Base-by-base conservation (phyloP, 2,888 invertebrate genomes). In the Thecocarcelia acutangulata region DNA sequence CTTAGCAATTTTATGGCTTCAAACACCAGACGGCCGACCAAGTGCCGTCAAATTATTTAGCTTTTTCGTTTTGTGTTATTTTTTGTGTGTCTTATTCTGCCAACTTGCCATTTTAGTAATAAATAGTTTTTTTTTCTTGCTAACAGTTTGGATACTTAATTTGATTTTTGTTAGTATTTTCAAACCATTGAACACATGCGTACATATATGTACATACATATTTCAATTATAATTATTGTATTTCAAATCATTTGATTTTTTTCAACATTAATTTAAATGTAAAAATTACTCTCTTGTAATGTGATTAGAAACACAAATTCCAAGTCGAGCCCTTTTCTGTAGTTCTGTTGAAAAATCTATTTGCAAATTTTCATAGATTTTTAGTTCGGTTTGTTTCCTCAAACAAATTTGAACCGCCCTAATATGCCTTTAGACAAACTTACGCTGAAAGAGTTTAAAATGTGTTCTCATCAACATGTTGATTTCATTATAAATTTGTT, bases 401-500 rank as follows among this genome's bases (percentile, higher is more conserved):
- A 6, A 21, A 63, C 8, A n/a, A 24, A 58, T 8, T 13, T 15
- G 12, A 21, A 3, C 33, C 33, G 9, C 33, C 33, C 33, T 33
- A 33, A 33, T 33, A 33, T 54, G 37, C 21, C 24, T 63, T 15
- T 40, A 33, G 52, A 72, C 48, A 61, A 12, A 61, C 54, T 42
- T 61, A 24, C 74, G 19, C 63, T 69, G 56, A 63, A 37, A 68
- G 59, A 56, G 40, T 54, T 64, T 69, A 63, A 59, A 74, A 61
- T 56, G 46, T 54, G 44, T 68, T 69, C 76, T 72, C 64, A 56
- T 59, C 56, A 40, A 42, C 58, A 72, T 73, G 63, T 64, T 74
- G 72, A 58, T 56, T 77, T 63, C 81, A 81, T 73, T 77, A 69
- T 73, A 81, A 77, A 50, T 81, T 81, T 77, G 52, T 74, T 58